A percentile compares a stretch with the other conserved stretches of the same genome.
Evolutionary conservation across 2,113 vertebrate genomes (phyloP).

Genomic region (Scomber scombrus): DNA sequence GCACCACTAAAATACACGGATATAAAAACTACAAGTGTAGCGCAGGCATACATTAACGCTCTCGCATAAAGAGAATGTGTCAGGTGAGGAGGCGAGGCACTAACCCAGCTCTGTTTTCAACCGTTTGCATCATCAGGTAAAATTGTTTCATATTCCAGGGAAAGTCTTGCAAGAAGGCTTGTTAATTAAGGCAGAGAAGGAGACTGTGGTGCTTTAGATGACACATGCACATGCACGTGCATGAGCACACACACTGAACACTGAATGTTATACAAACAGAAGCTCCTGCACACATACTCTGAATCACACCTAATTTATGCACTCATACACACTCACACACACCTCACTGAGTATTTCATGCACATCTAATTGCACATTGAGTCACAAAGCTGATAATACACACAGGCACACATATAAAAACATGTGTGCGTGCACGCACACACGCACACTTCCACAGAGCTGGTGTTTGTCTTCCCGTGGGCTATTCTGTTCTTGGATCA

Average conservation of each 20-base stretch:
- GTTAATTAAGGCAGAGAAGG: conserved; percentile 71
- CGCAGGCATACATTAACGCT: conserved; percentile 47
- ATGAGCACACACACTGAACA: not conserved
- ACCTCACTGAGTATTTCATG: conserved; percentile 21
- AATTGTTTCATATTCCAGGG: conserved; percentile 74
- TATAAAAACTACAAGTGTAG: conserved; percentile 61
- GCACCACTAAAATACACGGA: conserved; percentile 51
- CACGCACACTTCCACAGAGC: conserved; percentile 31
- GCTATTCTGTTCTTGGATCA: conserved; percentile 79
- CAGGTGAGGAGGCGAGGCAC: conserved; percentile 64
- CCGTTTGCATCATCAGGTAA: conserved; percentile 82
- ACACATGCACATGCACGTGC: conserved; percentile 23
- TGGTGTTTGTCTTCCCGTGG: conserved; percentile 71
- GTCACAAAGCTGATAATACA: conserved; percentile 19
- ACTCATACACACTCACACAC: conserved; percentile 6
- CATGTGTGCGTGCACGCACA: conserved; percentile 29
- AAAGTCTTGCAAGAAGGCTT: conserved; percentile 69
- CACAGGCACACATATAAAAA: conserved; percentile 13
- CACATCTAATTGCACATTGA: conserved; percentile 12
- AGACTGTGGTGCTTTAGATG: conserved; percentile 45
- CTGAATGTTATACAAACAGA: conserved; percentile 24
- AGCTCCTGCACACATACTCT: conserved; percentile 10
- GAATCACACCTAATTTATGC: conserved; percentile 39
- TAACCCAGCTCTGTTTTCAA: conserved; percentile 66
- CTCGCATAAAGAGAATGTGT: conserved; percentile 57